Conservation (phyloP, 2,888 invertebrate genomes). For the Ormyrus nitidulus region DNA sequence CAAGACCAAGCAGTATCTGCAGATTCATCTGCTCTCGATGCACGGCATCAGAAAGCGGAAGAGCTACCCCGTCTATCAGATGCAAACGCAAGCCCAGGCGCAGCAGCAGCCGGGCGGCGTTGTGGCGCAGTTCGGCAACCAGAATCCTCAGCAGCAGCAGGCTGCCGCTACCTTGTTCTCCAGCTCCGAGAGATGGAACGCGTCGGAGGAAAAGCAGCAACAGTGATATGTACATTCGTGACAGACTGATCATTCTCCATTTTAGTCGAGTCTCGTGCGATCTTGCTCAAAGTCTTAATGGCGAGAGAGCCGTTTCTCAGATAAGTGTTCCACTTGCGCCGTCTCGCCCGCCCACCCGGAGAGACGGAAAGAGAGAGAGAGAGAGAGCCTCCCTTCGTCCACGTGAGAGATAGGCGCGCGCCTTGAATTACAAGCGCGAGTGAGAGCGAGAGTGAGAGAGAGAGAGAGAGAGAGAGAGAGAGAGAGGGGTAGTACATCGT, state of each 20-base stretch:
- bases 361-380: slow-evolving; percentile 57
- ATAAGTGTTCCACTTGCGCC: slow-evolving; percentile 44
- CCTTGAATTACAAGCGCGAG: slow-evolving; percentile 34
- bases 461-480: background rate
- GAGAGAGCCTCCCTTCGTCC: slow-evolving; percentile 27
- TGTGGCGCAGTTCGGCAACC: slow-evolving; percentile 9
- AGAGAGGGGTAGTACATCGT: slow-evolving; percentile 63
- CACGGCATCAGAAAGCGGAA: slow-evolving; percentile 82
- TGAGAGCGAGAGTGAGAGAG: slow-evolving; percentile 57
- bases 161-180: slow-evolving; percentile 54
- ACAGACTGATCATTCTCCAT: slow-evolving; percentile 38
- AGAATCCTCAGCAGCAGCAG: slow-evolving; percentile 60
- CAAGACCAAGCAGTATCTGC: slow-evolving; percentile 84
- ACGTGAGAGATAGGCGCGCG: slow-evolving; percentile 44
- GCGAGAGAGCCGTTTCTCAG: slow-evolving; percentile 15
- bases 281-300: slow-evolving; percentile 15
- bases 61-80: slow-evolving; percentile 74
- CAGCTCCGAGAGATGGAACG: slow-evolving; percentile 67
- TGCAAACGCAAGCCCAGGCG: slow-evolving; percentile 59
- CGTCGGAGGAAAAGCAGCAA: slow-evolving; percentile 63
- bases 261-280: slow-evolving; percentile 32
- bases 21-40: slow-evolving; percentile 83
- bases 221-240: slow-evolving; percentile 25
- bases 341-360: slow-evolving; percentile 39
- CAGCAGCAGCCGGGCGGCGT: slow-evolving; percentile 44